These are phyloP conservation scores for Phyllostomus discolor DNA, from an alignment of 2,113 vertebrate genomes.

Conservation along the genomic window DNA sequence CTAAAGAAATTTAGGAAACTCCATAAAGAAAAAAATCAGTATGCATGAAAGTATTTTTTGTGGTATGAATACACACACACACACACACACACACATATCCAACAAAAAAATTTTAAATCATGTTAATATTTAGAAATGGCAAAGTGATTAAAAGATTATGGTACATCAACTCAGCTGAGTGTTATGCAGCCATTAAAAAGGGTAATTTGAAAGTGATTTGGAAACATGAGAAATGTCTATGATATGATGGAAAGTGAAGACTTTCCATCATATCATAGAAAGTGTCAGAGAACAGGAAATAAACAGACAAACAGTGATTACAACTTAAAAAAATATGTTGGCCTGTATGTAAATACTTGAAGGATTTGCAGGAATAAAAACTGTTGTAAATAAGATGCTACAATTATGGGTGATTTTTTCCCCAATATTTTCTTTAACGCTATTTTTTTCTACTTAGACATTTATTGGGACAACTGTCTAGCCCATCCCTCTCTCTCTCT, in stretches of 20 bases:
- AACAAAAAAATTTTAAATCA: neutral
- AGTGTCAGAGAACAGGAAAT: neutral
- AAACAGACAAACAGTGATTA: constrained; percentile 23
- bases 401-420: neutral
- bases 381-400: neutral
- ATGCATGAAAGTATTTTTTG: neutral
- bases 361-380: neutral
- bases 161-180: constrained; percentile 2
- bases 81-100: neutral
- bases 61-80: neutral
- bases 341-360: neutral
- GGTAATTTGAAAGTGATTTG: constrained; percentile 38
- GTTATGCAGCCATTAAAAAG: constrained; percentile 16
- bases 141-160: constrained; percentile 25
- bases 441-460: neutral
- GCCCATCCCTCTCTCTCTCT: neutral
- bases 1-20: constrained; percentile 8
- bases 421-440: neutral
- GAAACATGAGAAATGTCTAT: neutral
- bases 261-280: no score
- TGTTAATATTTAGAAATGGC: constrained; percentile 11
- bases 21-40: neutral
- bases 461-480: neutral
- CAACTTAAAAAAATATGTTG: neutral
- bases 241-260: neutral